Percentiles rank a stretch among this genome's conserved stretches.
Conservation (phyloP, 2,113 vertebrate genomes). For the Xerus inauris region DNA sequence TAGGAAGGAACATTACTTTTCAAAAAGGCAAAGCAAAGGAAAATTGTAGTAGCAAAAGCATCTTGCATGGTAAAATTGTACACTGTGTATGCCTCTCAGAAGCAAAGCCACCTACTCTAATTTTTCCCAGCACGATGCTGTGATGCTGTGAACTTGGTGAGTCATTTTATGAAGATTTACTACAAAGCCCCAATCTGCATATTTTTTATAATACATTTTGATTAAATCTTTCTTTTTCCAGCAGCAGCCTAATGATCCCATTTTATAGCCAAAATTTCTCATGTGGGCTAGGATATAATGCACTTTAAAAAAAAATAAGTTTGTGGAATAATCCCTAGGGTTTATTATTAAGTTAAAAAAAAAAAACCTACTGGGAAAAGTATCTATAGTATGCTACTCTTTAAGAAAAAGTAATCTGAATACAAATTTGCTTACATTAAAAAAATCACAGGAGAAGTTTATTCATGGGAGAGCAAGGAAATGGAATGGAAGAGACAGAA, state of each 20-base stretch:
- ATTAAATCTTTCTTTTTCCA: constrained; percentile 57
- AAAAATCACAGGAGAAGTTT: neutral
- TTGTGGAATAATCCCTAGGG: neutral
- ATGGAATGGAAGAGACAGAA: neutral
- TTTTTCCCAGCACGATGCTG: constrained; percentile 72
- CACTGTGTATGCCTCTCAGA: constrained; percentile 71
- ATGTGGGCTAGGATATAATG: constrained; percentile 34
- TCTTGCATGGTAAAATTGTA: constrained; percentile 72
- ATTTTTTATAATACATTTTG: constrained; percentile 53
- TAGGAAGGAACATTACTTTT: constrained; percentile 67
- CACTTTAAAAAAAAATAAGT: neutral
- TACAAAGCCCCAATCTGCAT: constrained; percentile 62
- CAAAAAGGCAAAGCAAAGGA: constrained; percentile 63
- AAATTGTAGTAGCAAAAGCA: constrained; percentile 75
- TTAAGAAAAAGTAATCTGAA: constrained; percentile 2
- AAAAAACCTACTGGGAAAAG: neutral
- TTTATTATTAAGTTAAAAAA: constrained; percentile 32
- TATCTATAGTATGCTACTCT: neutral
- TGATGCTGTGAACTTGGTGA: constrained; percentile 70
- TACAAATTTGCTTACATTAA: constrained; percentile 41
- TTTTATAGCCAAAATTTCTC: constrained; percentile 56
- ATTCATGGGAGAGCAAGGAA: neutral
- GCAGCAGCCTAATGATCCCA: neutral
- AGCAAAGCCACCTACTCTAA: constrained; percentile 72
- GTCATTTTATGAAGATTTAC: constrained; percentile 81